Conservation (phyloP, 1,140 invertebrate genomes). For the Wiebesia pumilae region DNA sequence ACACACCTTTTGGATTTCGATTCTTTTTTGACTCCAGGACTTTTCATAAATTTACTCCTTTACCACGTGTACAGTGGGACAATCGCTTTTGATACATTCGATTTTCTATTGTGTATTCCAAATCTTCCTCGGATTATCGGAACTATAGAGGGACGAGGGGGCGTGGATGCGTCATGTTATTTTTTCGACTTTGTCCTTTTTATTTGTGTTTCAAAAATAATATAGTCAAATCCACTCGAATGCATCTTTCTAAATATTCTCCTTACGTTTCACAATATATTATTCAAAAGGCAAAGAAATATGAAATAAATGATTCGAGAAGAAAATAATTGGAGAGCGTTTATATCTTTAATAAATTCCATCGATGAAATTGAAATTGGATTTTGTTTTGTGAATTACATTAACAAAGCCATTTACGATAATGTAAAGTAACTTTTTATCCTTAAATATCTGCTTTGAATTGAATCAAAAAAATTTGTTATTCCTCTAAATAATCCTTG, state of each 20-base stretch:
- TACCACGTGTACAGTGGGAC: background rate
- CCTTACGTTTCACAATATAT: slow-evolving; percentile 3
- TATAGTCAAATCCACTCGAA: background rate
- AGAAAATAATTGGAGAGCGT: background rate
- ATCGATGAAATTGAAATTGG: too few relatives aligned
- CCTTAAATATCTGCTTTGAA: too few relatives aligned
- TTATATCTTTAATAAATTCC: background rate
- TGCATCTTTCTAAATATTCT: background rate
- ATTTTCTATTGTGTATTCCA: slow-evolving; percentile 38
- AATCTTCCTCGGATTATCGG: slow-evolving; percentile 12
- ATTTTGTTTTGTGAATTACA: too few relatives aligned
- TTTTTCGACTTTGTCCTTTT: slow-evolving; percentile 22
- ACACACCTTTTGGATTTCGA: background rate
- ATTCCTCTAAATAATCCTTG: background rate
- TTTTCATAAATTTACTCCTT: slow-evolving; percentile 43
- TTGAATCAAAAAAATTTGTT: background rate
- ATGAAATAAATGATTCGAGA: background rate
- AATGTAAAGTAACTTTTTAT: too few relatives aligned
- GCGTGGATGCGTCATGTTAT: slow-evolving; percentile 11
- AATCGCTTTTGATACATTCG: slow-evolving; percentile 29
- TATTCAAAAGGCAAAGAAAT: background rate
- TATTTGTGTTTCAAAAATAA: background rate
- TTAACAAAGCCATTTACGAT: too few relatives aligned
- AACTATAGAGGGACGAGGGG: slow-evolving; percentile 31
- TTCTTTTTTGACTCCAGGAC: slow-evolving; percentile 5